These are phyloP conservation scores for Neopipo cinnamomea DNA, from an alignment of 2,113 vertebrate genomes.

Conservation along the genomic window DNA sequence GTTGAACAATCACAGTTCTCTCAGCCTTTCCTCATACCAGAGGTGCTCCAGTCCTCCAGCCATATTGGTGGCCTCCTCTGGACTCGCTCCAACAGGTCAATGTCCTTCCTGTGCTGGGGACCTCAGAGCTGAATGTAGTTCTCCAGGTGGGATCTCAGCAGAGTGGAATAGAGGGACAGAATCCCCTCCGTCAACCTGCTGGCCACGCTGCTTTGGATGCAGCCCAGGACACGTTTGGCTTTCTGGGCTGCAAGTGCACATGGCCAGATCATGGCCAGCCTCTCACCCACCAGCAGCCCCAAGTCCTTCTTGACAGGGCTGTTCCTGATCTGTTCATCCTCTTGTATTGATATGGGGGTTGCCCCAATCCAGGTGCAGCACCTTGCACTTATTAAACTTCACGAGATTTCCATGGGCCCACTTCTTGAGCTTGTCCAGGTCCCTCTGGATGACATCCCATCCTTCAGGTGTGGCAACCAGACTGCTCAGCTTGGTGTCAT, in stretches of 20 bases:
- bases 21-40: background rate
- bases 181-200: background rate
- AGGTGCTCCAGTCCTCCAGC: background rate
- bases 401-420: background rate
- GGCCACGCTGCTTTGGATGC: background rate
- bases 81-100: background rate
- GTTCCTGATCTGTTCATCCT: background rate
- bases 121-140: background rate
- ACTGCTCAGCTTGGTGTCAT: background rate
- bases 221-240: background rate
- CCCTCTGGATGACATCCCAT: background rate
- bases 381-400: background rate
- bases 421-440: background rate
- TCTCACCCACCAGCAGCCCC: background rate
- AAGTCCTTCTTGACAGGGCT: background rate
- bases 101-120: background rate
- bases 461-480: background rate
- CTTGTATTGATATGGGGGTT: background rate
- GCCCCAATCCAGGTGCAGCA: background rate
- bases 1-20: background rate
- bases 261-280: background rate
- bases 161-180: background rate
- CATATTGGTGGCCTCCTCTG: background rate
- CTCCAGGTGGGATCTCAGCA: background rate
- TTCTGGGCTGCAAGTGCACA: background rate